These are phyloP conservation scores for Drosophila helvetica DNA, from an alignment of 2,888 invertebrate species.

Conservation along the genomic window DNA sequence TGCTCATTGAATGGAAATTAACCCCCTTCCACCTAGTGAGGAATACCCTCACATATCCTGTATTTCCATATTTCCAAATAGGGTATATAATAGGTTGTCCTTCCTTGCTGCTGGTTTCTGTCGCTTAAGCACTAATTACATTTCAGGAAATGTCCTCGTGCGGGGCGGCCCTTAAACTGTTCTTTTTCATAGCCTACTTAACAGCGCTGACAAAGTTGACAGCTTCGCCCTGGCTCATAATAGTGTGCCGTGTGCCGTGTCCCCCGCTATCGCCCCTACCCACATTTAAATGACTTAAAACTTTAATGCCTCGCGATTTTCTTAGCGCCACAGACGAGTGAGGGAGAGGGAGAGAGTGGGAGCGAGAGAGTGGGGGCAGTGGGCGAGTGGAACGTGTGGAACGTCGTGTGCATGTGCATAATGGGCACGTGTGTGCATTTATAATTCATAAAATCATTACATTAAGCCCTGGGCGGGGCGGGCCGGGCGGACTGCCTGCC, in stretches of 20 bases:
- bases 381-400: conserved; percentile 5
- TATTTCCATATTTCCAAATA: too few species aligned
- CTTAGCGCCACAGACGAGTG: not conserved
- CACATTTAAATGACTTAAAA: conserved; percentile 65
- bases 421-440: conserved; percentile 71
- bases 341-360: too few species aligned
- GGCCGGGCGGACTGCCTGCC: conserved; percentile 1
- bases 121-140: conserved; percentile 60
- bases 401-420: conserved; percentile 33
- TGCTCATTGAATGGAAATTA: too few species aligned
- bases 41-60: too few species aligned
- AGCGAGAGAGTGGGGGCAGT: too few species aligned
- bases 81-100: too few species aligned
- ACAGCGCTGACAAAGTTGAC: conserved; percentile 59
- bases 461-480: conserved; percentile 61
- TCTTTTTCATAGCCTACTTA: conserved; percentile 71
- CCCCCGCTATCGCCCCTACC: conserved; percentile 52
- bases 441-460: conserved; percentile 82
- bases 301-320: conserved; percentile 60
- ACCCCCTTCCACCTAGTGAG: too few species aligned
- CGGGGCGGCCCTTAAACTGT: conserved; percentile 31
- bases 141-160: conserved; percentile 33
- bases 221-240: conserved; percentile 51
- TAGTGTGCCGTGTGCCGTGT: conserved; percentile 12
- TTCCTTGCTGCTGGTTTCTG: not conserved